A percentile compares a stretch with the other conserved stretches of the same genome.
These are phyloP conservation scores for Aphaenogaster ashmeadi DNA, from an alignment of 1,140 invertebrate species.

Conservation along the genomic window DNA sequence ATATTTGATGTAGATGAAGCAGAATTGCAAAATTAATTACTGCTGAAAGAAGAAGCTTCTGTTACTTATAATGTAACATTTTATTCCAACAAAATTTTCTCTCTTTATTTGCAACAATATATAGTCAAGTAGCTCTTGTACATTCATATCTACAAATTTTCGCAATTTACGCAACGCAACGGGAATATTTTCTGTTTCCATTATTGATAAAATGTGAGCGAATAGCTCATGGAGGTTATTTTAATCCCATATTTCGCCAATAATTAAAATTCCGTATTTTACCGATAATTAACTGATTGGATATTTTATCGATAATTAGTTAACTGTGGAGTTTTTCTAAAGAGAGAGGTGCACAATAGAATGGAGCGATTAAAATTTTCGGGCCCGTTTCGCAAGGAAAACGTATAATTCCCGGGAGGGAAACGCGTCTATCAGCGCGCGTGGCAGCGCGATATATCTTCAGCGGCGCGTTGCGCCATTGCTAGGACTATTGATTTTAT, in stretches of 20 bases:
- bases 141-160: background rate
- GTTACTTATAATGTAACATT: background rate
- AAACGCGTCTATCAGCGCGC: slow-evolving; percentile 26
- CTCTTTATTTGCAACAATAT: background rate
- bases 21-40: background rate
- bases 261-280: slow-evolving; percentile 48
- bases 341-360: background rate
- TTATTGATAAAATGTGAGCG: background rate
- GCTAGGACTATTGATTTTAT: slow-evolving; percentile 64
- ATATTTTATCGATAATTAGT: slow-evolving; percentile 49
- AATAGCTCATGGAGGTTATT: background rate
- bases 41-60: too few relatives aligned
- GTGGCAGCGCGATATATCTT: slow-evolving; percentile 35
- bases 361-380: slow-evolving; percentile 23
- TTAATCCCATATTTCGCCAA: background rate
- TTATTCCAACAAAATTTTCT: background rate
- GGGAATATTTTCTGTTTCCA: slow-evolving; percentile 1
- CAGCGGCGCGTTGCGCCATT: slow-evolving; percentile 33
- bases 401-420: slow-evolving; percentile 5
- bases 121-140: background rate
- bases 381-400: slow-evolving; percentile 20
- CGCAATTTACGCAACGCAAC: background rate
- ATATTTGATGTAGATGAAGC: background rate
- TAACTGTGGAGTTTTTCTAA: background rate
- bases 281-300: slow-evolving; percentile 34